Evolutionary conservation across 2,888 invertebrate genomes (phyloP), one percentile per base, ranked within the genome.

Genomic region (Lacanobia oleracea): DNA sequence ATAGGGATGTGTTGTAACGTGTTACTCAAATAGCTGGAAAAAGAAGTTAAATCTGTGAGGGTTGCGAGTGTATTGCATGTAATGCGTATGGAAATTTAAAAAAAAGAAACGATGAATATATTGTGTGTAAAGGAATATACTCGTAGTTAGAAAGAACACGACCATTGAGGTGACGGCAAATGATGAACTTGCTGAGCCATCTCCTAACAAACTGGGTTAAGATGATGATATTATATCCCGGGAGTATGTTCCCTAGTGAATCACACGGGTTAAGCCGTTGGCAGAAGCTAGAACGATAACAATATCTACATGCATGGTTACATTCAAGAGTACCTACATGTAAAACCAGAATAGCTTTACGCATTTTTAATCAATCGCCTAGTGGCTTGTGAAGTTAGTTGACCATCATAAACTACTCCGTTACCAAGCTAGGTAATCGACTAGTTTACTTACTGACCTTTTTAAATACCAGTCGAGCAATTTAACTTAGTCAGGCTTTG

Each of bases 381-480:
- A 33, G 33, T 33, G 5, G 5, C 2, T 33, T 33, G 33, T 21
- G 8, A 43, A 65, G 21, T 21, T 16, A 21, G 5, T 37, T n/a
- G 1, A 14, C 9, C 6, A 37, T n/a, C 6, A n/a, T 71, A 43
- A 70, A 51, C 40, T 45, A 53, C 9, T 61, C 16, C 53, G 50
- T 43, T 53, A 78, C 37, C 14, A 16, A 48, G 21, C 3, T 50
- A 16, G 10, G 8, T 43, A 51, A 60, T 60, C 50, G 40, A 72
- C 10, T 12, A 48, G 18, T 59, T 54, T 53, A 61, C 37, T 53
- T 14, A 53, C 33, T 75, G 64, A 69, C 80, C 80, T 77, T 77
- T 72, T 60, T 14, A 80, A 75, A 75, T 80, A 64, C 40, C 69
- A 69, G 27, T 14, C 45, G 9, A 74, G 51, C 33, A 61, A 75